Percentiles rank a stretch among this genome's conserved stretches.
Conservation (phyloP, 2,888 invertebrate genomes). For the Noctua janthe region DNA sequence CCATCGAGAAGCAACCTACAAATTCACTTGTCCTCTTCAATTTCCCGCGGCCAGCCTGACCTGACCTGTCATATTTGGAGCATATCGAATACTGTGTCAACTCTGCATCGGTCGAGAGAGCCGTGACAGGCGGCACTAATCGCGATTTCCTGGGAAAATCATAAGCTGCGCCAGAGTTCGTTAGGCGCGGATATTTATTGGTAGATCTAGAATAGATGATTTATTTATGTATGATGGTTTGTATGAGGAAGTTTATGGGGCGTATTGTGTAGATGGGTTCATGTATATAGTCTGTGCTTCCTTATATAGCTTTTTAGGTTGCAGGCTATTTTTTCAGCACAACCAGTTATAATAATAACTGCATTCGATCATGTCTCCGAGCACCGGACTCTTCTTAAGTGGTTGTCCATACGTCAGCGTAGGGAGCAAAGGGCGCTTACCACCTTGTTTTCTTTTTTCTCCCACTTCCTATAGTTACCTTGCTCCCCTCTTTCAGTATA, state of each 20-base stretch:
- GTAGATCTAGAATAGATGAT: conserved; percentile 22
- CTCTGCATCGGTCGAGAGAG: conserved; percentile 33
- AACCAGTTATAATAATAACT: no score
- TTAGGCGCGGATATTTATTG: conserved; percentile 32
- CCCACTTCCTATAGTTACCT: no score
- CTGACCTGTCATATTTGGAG: conserved; percentile 64
- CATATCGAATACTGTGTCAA: conserved; percentile 56
- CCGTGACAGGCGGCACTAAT: conserved; percentile 73
- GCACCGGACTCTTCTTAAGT: no score
- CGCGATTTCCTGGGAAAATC: conserved; percentile 81
- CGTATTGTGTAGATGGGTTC: neutral
- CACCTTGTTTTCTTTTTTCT: no score
- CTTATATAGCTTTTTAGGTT: no score
- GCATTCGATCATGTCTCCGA: no score
- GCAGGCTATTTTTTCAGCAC: no score
- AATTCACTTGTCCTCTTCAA: conserved; percentile 12
- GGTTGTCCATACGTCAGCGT: no score
- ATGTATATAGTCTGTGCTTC: neutral
- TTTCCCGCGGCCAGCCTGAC: conserved; percentile 47
- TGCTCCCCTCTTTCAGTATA: no score
- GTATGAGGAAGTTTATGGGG: neutral
- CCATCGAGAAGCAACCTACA: neutral
- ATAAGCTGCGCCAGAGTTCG: conserved; percentile 34
- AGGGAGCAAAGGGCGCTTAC: no score
- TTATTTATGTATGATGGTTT: conserved; percentile 13